Evolutionary conservation across 92 coral and sea anemone species (phyloP), one percentile per base, ranked within the genome.

Genomic region (Phenganax subtilis): DNA sequence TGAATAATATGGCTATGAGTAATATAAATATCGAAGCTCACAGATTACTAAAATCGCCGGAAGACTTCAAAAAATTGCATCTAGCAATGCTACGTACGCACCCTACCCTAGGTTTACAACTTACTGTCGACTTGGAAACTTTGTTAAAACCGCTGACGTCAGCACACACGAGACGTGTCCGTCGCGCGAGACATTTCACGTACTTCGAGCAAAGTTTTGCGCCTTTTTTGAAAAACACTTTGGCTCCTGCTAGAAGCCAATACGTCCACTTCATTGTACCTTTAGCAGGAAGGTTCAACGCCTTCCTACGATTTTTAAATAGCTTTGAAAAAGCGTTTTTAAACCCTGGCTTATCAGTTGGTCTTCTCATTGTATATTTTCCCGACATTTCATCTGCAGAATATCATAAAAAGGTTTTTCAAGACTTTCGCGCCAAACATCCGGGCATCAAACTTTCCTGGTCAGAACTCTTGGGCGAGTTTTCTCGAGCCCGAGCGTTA

Each of bases 201-300:
- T 90, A 91, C 71, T 87, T 92, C 55, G 96, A 96, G 77, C 92
- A 90, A 73, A 88, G 96, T 72, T 96, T 96, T 83, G 99, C 96
- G 20, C 92, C 92, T 76, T 75, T 96, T 75, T 92, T 90, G 54
- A 88, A 85, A 82, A 88, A 88, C 14, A 89, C 96, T 0, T 92
- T 89, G 81, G 86, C 92, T 54, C 72, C 85, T 28, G 71, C 63
- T 44, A 85, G 89, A 77, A 80, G 71, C 54, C 31, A 15, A 10
- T 54, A 51, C 53, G 89, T 96, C 14, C 91, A 96, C 84, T 96
- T 96, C 76, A 92, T 92, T 82, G 90, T 96, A 9, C 99, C 99
- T 11, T 77, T 96, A 27, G 85, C 91, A 0, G 96, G 96, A 14
- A 89, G 99, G 30, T 88, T 90, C n/a, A 71, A 76, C 6, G 89